Percentiles rank a stretch among this genome's conserved stretches.
These are phyloP conservation scores for Ranitomeya imitator DNA, from an alignment of 2,113 vertebrate species.

Conservation along the genomic window DNA sequence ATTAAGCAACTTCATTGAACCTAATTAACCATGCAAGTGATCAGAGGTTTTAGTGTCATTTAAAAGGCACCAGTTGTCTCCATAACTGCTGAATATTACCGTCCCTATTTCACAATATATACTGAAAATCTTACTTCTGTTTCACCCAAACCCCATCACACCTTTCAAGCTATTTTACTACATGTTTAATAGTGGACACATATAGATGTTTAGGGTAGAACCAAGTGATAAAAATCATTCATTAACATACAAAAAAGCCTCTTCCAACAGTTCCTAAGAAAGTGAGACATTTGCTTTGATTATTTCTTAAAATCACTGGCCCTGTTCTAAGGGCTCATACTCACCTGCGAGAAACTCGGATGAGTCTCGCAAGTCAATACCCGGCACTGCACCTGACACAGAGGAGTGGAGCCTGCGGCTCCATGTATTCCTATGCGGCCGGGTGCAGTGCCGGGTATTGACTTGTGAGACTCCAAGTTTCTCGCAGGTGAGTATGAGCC, in stretches of 20 bases:
- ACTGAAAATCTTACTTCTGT: neutral
- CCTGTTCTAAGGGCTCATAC: neutral
- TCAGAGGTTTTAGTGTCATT: slow-evolving; percentile 36
- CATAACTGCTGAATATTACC: slow-evolving; percentile 42
- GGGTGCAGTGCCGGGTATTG: no score
- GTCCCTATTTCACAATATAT: slow-evolving; percentile 4
- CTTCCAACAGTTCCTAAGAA: no score
- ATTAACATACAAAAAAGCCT: neutral
- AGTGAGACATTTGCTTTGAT: neutral
- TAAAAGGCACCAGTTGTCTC: slow-evolving; percentile 29
- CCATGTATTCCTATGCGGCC: no score
- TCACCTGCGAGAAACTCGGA: no score
- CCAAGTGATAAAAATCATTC: neutral
- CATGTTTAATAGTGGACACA: neutral
- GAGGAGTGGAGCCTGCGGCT: no score
- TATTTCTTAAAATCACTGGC: neutral
- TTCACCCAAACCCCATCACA: neutral
- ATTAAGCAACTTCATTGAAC: slow-evolving; percentile 40
- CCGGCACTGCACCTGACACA: no score
- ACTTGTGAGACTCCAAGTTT: no score
- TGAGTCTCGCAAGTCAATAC: no score
- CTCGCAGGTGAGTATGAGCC: no score
- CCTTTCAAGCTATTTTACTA: neutral
- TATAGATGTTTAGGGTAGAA: neutral
- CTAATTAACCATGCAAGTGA: slow-evolving; percentile 40